Percentiles rank a stretch among this genome's conserved stretches.
Evolutionary conservation across 2,888 invertebrate species (phyloP).

Genomic region (Phengaris arion): DNA sequence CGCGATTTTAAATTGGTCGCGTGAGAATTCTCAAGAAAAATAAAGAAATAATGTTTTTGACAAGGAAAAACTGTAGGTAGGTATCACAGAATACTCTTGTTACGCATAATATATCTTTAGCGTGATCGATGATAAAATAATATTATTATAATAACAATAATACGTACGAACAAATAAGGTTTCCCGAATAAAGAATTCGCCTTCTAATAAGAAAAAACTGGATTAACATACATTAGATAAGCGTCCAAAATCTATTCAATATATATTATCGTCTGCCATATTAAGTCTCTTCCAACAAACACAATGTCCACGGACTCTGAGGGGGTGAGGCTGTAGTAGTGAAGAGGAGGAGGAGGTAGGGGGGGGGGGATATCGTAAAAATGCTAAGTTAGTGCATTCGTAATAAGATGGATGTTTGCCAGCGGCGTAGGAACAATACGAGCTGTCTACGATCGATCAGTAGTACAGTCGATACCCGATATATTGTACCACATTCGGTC

Average conservation of each 20-base stretch:
- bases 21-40: too few relatives aligned
- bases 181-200: too few relatives aligned
- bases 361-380: conserved; percentile 13
- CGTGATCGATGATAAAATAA: too few relatives aligned
- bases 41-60: too few relatives aligned
- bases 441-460: conserved; percentile 7
- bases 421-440: conserved; percentile 16
- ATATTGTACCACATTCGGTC: neutral
- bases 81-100: too few relatives aligned
- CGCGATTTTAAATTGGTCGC: neutral
- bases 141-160: too few relatives aligned
- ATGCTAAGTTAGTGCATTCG: conserved; percentile 27
- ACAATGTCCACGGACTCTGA: neutral
- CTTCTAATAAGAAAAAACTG: neutral
- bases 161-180: too few relatives aligned
- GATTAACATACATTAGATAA: neutral
- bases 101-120: too few relatives aligned
- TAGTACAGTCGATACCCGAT: neutral
- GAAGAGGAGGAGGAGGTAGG: neutral
- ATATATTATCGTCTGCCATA: neutral
- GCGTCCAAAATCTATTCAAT: neutral
- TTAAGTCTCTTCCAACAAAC: neutral
- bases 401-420: conserved; percentile 28
- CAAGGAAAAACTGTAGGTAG: too few relatives aligned
- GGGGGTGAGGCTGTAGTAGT: neutral